phyloP scores from a whole-genome alignment of 1,140 invertebrate genomes.

The Watersipora subatra region DNA sequence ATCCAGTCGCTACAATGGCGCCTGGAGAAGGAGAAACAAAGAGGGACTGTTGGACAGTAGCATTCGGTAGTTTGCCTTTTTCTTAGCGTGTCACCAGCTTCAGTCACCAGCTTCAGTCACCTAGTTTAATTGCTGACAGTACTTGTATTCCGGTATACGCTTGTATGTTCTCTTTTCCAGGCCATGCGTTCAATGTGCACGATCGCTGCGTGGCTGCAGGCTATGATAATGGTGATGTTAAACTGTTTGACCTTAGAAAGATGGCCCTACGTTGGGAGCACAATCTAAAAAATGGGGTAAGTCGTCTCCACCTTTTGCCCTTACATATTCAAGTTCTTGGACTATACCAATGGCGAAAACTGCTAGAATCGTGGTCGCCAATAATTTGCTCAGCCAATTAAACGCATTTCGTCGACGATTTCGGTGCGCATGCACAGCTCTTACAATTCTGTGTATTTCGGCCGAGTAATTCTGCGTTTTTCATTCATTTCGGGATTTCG shows the following conservation, averaged over 20 bases:
- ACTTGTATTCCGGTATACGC: neutral
- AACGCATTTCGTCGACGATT: neutral
- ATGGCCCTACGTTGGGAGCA: conserved; percentile 77
- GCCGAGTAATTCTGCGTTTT: too few relatives aligned
- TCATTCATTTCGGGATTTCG: too few relatives aligned
- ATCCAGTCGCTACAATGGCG: conserved; percentile 75
- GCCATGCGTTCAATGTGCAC: conserved; percentile 67
- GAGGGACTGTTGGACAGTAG: conserved; percentile 39
- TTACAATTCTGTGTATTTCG: too few relatives aligned
- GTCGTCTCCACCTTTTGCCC: conserved; percentile 11
- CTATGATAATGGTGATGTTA: conserved; percentile 92
- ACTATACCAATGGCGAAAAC: neutral
- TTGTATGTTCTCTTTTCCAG: conserved; percentile 22
- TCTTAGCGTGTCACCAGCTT: neutral
- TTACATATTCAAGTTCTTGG: neutral
- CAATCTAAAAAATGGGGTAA: conserved; percentile 80
- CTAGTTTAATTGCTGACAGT: neutral
- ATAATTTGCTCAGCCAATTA: too few relatives aligned
- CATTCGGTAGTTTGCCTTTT: conserved; percentile 31
- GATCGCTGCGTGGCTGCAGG: conserved; percentile 75
- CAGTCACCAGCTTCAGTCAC: too few relatives aligned
- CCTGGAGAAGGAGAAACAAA: conserved; percentile 43
- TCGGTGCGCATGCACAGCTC: neutral
- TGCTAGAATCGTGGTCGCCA: too few relatives aligned
- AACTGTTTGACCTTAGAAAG: conserved; percentile 78